Evolutionary conservation across 2,888 invertebrate genomes (phyloP).

Genomic region (Drosophila melanosoma): DNA sequence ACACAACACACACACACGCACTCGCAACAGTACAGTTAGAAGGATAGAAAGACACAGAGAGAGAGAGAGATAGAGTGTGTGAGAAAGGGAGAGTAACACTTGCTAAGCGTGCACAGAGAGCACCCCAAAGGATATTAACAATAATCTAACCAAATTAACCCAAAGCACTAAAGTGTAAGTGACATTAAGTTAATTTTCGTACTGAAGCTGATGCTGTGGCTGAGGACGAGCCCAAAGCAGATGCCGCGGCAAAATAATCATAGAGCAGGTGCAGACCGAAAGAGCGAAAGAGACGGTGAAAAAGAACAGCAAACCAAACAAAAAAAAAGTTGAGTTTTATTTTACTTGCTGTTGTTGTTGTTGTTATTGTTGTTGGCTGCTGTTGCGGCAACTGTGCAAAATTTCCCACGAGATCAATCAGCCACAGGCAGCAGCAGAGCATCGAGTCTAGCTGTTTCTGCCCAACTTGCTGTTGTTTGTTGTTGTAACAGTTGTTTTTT

Average conservation of each 20-base stretch:
- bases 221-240: constrained; percentile 51
- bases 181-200: constrained; percentile 83
- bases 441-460: constrained; percentile 36
- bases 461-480: constrained; percentile 23
- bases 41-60: background rate
- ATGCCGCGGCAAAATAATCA: constrained; percentile 50
- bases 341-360: constrained; percentile 47
- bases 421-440: constrained; percentile 70
- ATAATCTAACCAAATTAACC: constrained; percentile 84
- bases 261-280: constrained; percentile 27
- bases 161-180: constrained; percentile 84
- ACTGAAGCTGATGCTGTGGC: constrained; percentile 45
- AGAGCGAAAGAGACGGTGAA: constrained; percentile 7
- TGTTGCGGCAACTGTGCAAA: constrained; percentile 78
- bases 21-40: constrained; percentile 1
- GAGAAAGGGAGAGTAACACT: constrained; percentile 8
- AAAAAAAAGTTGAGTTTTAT: constrained; percentile 63
- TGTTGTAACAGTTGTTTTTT: constrained; percentile 32
- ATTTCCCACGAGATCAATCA: constrained; percentile 83
- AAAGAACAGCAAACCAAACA: constrained; percentile 1
- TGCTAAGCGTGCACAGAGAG: constrained; percentile 47
- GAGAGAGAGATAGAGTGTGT: background rate
- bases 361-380: constrained; percentile 36
- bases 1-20: constrained; percentile 12
- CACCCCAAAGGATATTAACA: constrained; percentile 82